Percentiles rank a stretch among this genome's conserved stretches.
phyloP scores from a whole-genome alignment of 2,113 vertebrate genomes.

The Myotis brandtii region DNA sequence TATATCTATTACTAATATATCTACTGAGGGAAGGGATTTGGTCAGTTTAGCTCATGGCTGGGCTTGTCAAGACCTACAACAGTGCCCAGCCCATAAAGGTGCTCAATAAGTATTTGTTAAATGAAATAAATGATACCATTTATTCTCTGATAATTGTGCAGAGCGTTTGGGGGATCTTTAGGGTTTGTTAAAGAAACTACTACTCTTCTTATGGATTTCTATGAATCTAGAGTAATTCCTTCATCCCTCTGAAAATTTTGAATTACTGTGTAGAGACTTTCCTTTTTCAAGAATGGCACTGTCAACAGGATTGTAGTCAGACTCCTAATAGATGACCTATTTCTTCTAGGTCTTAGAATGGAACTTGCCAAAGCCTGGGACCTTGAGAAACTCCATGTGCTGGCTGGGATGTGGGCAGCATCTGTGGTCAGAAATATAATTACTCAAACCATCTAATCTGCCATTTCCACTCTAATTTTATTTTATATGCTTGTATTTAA shows the following conservation, averaged over 20 bases:
- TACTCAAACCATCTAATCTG: not conserved
- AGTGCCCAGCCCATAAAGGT: not conserved
- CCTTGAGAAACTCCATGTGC: not conserved
- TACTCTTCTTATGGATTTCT: not conserved
- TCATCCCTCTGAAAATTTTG: not conserved
- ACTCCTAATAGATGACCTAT: not conserved
- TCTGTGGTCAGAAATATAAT: slow-evolving; percentile 27
- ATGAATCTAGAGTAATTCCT: not conserved
- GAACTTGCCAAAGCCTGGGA: not conserved
- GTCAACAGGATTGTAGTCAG: not conserved
- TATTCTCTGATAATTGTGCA: not conserved
- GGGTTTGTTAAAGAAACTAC: not conserved
- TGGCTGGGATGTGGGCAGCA: not conserved
- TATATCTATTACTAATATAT: not conserved
- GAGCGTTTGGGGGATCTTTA: not conserved
- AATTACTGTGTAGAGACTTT: not conserved
- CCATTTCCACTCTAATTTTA: not conserved
- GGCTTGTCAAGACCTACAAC: not conserved
- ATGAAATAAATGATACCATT: not conserved
- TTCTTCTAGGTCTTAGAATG: not conserved
- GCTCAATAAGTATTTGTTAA: not conserved
- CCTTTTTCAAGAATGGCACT: not conserved
- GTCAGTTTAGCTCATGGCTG: not conserved
- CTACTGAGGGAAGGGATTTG: not conserved
- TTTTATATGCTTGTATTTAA: not conserved